phyloP scores from a whole-genome alignment of 2,797 vertebrate species.

The Phoeniculus purpureus region DNA sequence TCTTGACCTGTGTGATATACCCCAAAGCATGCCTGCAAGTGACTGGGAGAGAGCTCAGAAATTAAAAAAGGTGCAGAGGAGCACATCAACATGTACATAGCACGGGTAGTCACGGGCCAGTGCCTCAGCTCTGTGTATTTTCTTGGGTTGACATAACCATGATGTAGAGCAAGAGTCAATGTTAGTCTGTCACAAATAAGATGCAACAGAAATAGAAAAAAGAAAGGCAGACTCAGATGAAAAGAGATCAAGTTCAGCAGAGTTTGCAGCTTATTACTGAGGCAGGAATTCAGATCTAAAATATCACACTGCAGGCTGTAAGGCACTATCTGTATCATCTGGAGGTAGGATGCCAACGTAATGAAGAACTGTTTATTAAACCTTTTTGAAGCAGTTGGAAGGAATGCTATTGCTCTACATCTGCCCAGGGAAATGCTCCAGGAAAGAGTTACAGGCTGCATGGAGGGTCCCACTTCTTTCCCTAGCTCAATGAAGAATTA shows the following conservation, averaged over 20 bases:
- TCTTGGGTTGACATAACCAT: not conserved
- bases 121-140: not conserved
- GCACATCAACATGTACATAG: not conserved
- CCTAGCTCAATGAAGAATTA: not conserved
- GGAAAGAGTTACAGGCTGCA: not conserved
- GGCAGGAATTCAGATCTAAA: constrained; percentile 25
- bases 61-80: not conserved
- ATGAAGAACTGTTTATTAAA: constrained; percentile 13
- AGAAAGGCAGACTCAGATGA: not conserved
- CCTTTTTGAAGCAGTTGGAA: constrained; percentile 8
- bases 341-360: constrained; percentile 16
- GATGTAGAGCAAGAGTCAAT: not conserved
- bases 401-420: not conserved
- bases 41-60: not conserved
- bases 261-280: not conserved
- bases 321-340: constrained; percentile 32
- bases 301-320: constrained; percentile 33
- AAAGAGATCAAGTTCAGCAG: constrained; percentile 10
- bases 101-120: not conserved
- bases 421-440: not conserved
- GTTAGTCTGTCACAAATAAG: not conserved
- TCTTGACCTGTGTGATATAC: not conserved
- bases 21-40: not conserved
- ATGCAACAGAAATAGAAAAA: not conserved
- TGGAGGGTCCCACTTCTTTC: not conserved